phyloP scores from a whole-genome alignment of 2,797 vertebrate species.

The Helostoma temminkii region DNA sequence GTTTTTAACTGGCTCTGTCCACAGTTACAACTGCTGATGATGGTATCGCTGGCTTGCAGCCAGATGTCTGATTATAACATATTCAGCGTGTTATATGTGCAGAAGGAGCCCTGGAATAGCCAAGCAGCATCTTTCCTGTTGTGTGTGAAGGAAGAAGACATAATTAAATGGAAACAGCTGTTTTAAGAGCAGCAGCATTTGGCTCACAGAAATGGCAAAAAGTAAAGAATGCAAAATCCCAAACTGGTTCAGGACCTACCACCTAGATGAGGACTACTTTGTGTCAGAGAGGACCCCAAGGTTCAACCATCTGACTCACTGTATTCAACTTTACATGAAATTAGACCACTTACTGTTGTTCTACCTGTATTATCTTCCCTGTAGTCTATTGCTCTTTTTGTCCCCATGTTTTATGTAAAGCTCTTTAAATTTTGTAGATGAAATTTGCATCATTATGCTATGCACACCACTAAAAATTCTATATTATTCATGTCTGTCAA shows the following conservation, averaged over 20 bases:
- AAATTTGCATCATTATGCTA: too few relatives aligned
- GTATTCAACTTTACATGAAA: background rate
- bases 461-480: too few relatives aligned
- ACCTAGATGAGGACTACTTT: background rate
- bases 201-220: background rate
- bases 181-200: background rate
- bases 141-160: constrained; percentile 25
- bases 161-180: constrained; percentile 27
- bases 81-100: constrained; percentile 20
- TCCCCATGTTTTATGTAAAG: too few relatives aligned
- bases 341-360: background rate
- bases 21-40: constrained; percentile 6
- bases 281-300: background rate
- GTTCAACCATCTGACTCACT: background rate
- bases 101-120: constrained; percentile 12
- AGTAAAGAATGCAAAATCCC: background rate
- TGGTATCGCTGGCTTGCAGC: background rate
- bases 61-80: constrained; percentile 14
- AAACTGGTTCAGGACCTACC: background rate
- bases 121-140: constrained; percentile 1
- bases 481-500: too few relatives aligned
- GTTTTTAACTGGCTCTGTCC: background rate
- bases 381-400: too few relatives aligned
- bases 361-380: too few relatives aligned
- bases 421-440: too few relatives aligned